phyloP scores from a whole-genome alignment of 1,140 invertebrate species.

The Gryllus bimaculatus region DNA sequence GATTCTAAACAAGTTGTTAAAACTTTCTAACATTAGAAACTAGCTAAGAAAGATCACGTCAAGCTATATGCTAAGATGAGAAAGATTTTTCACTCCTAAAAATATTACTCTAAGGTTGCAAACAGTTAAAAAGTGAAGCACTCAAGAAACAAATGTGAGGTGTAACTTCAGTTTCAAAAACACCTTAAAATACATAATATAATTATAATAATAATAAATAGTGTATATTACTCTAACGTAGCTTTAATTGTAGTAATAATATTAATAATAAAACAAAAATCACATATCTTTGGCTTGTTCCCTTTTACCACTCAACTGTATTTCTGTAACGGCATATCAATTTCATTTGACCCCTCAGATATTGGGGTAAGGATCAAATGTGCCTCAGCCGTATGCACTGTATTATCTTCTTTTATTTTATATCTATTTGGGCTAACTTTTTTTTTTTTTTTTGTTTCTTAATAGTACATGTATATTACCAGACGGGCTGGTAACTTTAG shows the following conservation, averaged over 20 bases:
- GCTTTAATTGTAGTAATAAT: slow-evolving; percentile 9
- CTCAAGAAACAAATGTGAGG: slow-evolving; percentile 9
- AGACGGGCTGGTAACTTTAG: neutral
- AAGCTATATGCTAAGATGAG: slow-evolving; percentile 13
- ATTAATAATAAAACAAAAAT: slow-evolving; percentile 43
- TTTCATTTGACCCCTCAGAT: neutral
- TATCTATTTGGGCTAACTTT: slow-evolving; percentile 27
- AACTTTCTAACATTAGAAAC: neutral
- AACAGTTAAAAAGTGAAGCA: slow-evolving; percentile 15
- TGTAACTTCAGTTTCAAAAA: neutral
- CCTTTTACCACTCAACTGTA: slow-evolving; percentile 35
- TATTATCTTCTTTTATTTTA: slow-evolving; percentile 28
- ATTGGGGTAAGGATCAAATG: neutral
- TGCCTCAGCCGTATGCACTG: slow-evolving; percentile 16
- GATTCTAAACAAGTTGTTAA: slow-evolving; percentile 5
- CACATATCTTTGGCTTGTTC: slow-evolving; percentile 45
- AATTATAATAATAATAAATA: slow-evolving; percentile 19
- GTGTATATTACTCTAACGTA: slow-evolving; percentile 17
- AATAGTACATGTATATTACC: neutral
- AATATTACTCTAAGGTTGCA: slow-evolving; percentile 12
- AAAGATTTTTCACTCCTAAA: slow-evolving; percentile 17
- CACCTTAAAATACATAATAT: neutral
- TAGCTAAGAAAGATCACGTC: slow-evolving; percentile 10
- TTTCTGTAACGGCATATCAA: neutral
- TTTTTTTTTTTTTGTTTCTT: slow-evolving; percentile 13